Evolutionary conservation across 2,888 invertebrate species (phyloP), one percentile per base, ranked within the genome.

Genomic region (Heliconius ismenius): DNA sequence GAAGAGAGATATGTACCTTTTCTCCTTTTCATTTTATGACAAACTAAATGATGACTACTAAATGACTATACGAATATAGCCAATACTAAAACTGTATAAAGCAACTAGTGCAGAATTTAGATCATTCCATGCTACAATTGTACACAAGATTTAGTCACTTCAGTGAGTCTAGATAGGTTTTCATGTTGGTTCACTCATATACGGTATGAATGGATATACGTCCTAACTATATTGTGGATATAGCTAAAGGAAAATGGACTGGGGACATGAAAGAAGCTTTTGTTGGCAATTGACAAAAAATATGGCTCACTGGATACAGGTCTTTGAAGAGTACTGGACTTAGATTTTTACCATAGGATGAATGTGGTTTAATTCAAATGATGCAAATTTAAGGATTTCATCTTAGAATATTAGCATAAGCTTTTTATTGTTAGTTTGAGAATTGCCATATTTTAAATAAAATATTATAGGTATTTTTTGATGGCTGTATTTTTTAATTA

Each of bases 181-280:
- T 58, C 58, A 36, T 15, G n/a, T 70, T 58, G n/a, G 18, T 15
- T 36, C 32, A 54, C 13, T 69, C 58, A 18, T 21, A 62, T 21
- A 62, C 43, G 6, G 32, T 49, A 68, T 62, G 64, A 70, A 58
- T 54, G 63, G 49, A 63, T 63, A 24, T 28, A 39, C 10, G 21
- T 63, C 26, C 69, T 63, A 70, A 64, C 13, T 49, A 49, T 70
- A 69, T 70, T 75, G 75, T 74, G 64, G 15, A 13, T 69, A 75
- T 75, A 64, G 63, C 63, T 63, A 64, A 39, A 70, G 64, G 64
- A 62, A 32, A 75, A 75, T 70, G 62, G 62, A 49, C 26, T 39
- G 54, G 36, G 43, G 43, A 15, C 21, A 70, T 26, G 21, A 43
- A 64, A 64, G 18, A 15, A 6, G 13, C 18, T 63, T 75, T 70